Base-by-base conservation (phyloP, 2,888 invertebrate species). In the Mongoloraphidia duomilia region DNA sequence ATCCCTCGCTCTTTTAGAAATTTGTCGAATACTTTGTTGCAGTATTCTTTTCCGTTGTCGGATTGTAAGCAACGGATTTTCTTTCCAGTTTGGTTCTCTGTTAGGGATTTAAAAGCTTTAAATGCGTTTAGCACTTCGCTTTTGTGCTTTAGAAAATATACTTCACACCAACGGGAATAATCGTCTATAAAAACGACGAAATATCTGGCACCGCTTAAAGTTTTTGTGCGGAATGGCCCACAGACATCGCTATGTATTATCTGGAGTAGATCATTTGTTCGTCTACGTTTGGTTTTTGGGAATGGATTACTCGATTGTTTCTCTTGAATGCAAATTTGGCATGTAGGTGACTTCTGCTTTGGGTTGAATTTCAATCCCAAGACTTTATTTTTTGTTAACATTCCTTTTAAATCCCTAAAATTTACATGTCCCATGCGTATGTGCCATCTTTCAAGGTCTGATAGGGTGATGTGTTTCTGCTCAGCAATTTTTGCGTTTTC, bases 1-100 rank as follows among this genome's bases (percentile, higher is more conserved):
- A 64, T 64, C 4, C 62, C 63, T 34, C 54, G 48, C 52, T 11
- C 46, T 49, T 35, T 43, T 12, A 57, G 44, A 51, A 43, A 58
- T 8, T 47, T 37, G 2, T 49, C 53, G 51, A 53, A 54, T 47
- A 51, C 53, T 11, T 38, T 34, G 46, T 51, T 57, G n/a, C 45
- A 11, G 48, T 53, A 57, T 44, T 57, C 53, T n/a, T 35, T 41
- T 3, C 54, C 57, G 46, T 54, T 52, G 43, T 57, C 58, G 11
- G 54, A 41, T 34, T 53, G 49, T 2, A 58, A 34, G 12, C 9
- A 40, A 40, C 54, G 54, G 14, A 55, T 52, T 13, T 49, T 44
- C 13, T 37, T 46, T 33, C 52, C 48, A 11, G 50, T 55, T 41
- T 56, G 52, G n/a, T n/a, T n/a, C n/a, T n/a, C n/a, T n/a, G n/a